Base-by-base conservation (phyloP, 2,888 invertebrate species). In the Fragum whitleyi region DNA sequence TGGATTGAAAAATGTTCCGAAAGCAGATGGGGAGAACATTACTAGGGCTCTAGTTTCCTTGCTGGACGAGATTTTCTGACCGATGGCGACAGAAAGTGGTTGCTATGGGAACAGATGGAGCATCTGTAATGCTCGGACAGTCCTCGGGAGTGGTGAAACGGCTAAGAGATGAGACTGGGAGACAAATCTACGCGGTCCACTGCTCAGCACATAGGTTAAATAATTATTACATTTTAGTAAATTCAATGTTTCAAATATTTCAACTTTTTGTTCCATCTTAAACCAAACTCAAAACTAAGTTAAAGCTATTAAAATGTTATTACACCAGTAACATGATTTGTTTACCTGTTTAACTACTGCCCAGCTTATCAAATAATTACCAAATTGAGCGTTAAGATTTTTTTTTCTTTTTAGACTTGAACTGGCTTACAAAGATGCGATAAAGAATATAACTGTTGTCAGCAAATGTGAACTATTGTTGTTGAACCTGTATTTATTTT, bases 401-500 rank as follows among this genome's bases (percentile, higher is more conserved):
- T 9, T n/a, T 28, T 51, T 14, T 28, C 26, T 14, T 71, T 28
- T 11, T 51, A 76, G 76, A 29, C 19, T 76, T 11, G 76, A 80
- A 21, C 61, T 76, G 0, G 55, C 72, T 16, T 72, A 67, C 59
- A 80, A 76, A 26, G 79, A 80, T 72, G 79, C 75, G 1, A 61
- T 61, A 0, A 80, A 80, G 39, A 16, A 21, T 2, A 2, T 29
- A 2, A 62, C 47, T 16, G 2, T 39, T 61, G 7, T 21, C 26
- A 39, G 69, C 53, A 68, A 47, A 32, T 76, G 76, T 61, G 80
- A 80, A 7, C 21, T 29, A 0, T 59, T 80, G 29, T 42, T 79
- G 16, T 59, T 79, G 0, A 79, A 79, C 42, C n/a, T 79, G 1
- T 79, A 75, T 42, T n/a, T 80, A 11, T 80, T 80, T 36, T 80